These are phyloP conservation scores for Pollenia amentaria DNA, from an alignment of 2,888 invertebrate genomes.

Conservation along the genomic window DNA sequence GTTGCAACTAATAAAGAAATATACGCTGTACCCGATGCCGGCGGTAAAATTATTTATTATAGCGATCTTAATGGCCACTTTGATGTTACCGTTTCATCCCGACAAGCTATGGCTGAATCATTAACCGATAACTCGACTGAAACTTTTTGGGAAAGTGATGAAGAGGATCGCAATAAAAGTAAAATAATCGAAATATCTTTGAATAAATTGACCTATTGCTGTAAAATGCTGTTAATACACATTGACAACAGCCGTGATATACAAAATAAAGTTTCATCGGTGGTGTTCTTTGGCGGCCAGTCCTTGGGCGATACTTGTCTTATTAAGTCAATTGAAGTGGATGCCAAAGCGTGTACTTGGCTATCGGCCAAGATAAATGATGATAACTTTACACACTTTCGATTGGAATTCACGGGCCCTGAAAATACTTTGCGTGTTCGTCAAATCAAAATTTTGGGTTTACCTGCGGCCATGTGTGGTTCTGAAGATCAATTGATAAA, in stretches of 20 bases:
- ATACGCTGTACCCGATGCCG: conserved; percentile 78
- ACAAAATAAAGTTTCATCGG: conserved; percentile 95
- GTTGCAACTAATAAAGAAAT: conserved; percentile 75
- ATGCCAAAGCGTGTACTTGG: conserved; percentile 95
- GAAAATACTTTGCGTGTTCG: conserved; percentile 95
- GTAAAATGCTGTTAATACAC: conserved; percentile 90
- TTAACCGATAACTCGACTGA: conserved; percentile 97
- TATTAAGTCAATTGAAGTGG: conserved; percentile 93
- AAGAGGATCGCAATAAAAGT: conserved; percentile 97
- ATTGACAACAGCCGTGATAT: conserved; percentile 97
- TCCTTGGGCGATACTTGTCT: conserved; percentile 92
- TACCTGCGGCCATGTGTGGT: conserved; percentile 82
- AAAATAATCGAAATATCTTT: conserved; percentile 91
- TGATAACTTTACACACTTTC: conserved; percentile 87
- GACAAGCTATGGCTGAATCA: conserved; percentile 97
- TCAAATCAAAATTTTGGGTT: conserved; percentile 90
- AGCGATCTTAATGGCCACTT: conserved; percentile 84
- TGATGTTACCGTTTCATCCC: conserved; percentile 92
- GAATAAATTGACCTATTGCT: conserved; percentile 85
- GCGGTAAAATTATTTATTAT: conserved; percentile 81
- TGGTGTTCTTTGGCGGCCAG: conserved; percentile 93
- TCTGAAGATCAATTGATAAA: conserved; percentile 72
- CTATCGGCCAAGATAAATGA: conserved; percentile 92
- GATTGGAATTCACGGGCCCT: conserved; percentile 95
- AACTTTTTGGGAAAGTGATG: conserved; percentile 99